Evolutionary conservation across 1,140 invertebrate species (phyloP).

Genomic region (Rhopalosiphum padi): DNA sequence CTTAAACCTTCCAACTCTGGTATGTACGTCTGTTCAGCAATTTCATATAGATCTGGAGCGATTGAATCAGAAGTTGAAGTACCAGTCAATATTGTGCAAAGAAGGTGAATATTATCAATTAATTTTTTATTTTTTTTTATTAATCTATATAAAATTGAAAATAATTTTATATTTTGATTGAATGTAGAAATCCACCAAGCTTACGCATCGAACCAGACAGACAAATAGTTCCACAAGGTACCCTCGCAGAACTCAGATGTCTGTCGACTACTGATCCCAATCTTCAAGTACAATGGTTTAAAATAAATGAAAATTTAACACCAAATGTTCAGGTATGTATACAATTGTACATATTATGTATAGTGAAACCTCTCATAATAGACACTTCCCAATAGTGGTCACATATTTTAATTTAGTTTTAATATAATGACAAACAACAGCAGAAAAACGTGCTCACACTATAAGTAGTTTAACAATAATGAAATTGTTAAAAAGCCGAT

Average conservation of each 20-base stretch:
- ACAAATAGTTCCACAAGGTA: conserved; percentile 80
- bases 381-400: too few relatives aligned
- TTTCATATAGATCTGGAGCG: conserved; percentile 36
- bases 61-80: conserved; percentile 52
- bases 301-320: conserved; percentile 73
- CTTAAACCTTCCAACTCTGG: conserved; percentile 76
- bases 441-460: too few relatives aligned
- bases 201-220: conserved; percentile 72
- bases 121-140: too few relatives aligned
- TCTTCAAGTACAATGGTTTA: conserved; percentile 80
- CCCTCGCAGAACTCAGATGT: conserved; percentile 78
- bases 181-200: conserved; percentile 64
- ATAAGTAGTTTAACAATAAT: too few relatives aligned
- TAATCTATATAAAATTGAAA: neutral
- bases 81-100: conserved; percentile 28
- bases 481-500: too few relatives aligned
- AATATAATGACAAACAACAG: too few relatives aligned
- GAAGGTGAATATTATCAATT: neutral
- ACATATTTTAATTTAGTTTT: too few relatives aligned
- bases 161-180: conserved; percentile 19
- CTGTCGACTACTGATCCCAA: conserved; percentile 68
- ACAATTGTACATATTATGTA: neutral
- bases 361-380: too few relatives aligned
- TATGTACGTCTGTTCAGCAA: conserved; percentile 80
- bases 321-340: conserved; percentile 68